Evolutionary conservation across 2,888 invertebrate genomes (phyloP).

Genomic region (Cephonodes hylas): DNA sequence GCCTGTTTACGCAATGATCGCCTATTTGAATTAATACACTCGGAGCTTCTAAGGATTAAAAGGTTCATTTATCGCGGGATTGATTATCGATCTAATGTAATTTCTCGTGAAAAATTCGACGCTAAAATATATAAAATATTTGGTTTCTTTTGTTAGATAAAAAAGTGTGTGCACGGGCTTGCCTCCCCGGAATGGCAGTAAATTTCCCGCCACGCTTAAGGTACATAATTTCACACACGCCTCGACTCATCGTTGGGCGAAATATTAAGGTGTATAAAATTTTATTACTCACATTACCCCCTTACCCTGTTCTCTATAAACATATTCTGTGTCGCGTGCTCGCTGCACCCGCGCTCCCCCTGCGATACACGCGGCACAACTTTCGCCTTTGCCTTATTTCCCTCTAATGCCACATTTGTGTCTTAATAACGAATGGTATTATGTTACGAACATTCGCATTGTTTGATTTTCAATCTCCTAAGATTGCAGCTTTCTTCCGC

Average conservation of each 20-base stretch:
- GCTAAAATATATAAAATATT: slow-evolving; percentile 23
- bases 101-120: slow-evolving; percentile 16
- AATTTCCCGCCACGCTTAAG: slow-evolving; percentile 54
- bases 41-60: slow-evolving; percentile 46
- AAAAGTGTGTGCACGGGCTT: slow-evolving; percentile 33
- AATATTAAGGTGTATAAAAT: slow-evolving; percentile 79
- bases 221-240: slow-evolving; percentile 75
- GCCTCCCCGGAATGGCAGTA: slow-evolving; percentile 49
- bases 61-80: slow-evolving; percentile 25
- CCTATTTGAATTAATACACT: slow-evolving; percentile 63
- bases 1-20: slow-evolving; percentile 62
- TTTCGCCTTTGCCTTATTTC: slow-evolving; percentile 62
- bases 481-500: slow-evolving; percentile 63
- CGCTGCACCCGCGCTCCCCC: slow-evolving; percentile 37
- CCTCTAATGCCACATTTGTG: slow-evolving; percentile 74
- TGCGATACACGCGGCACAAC: slow-evolving; percentile 33
- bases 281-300: slow-evolving; percentile 76
- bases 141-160: slow-evolving; percentile 32
- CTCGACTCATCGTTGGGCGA: slow-evolving; percentile 74
- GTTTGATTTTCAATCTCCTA: slow-evolving; percentile 74
- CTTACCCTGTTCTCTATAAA: slow-evolving; percentile 70
- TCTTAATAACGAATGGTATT: slow-evolving; percentile 75
- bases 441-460: slow-evolving; percentile 65
- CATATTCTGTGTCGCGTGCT: slow-evolving; percentile 63
- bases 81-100: slow-evolving; percentile 27